Conservation (phyloP, 2,797 vertebrate genomes). For the Acanthis flammea region DNA sequence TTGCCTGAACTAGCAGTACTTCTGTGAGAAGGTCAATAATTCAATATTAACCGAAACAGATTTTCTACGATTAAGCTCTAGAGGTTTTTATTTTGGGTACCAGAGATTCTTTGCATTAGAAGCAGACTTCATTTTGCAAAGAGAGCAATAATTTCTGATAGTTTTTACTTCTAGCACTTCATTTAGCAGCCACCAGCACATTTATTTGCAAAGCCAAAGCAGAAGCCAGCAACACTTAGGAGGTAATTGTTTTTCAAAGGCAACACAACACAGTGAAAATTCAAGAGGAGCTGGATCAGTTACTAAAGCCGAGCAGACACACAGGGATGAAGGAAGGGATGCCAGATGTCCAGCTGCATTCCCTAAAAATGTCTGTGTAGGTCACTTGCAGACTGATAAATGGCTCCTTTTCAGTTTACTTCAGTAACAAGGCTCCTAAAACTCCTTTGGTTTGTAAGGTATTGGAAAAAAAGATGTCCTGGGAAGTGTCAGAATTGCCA, state of each 20-base stretch:
- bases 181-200: neutral
- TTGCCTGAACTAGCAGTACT: neutral
- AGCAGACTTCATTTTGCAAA: neutral
- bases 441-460: neutral
- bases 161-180: constrained; percentile 1
- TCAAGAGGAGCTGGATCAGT: neutral
- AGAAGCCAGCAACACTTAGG: neutral
- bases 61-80: neutral
- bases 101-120: neutral
- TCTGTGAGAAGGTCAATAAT: neutral
- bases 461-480: neutral
- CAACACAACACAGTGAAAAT: neutral
- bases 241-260: neutral
- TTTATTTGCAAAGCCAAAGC: neutral
- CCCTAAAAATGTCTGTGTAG: too few relatives aligned
- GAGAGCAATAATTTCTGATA: neutral
- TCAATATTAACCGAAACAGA: neutral
- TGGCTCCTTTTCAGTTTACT: neutral
- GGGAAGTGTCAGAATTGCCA: rapidly evolving
- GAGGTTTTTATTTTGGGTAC: neutral
- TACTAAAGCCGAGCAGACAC: neutral
- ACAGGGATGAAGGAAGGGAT: rapidly evolving
- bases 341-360: neutral
- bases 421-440: neutral
- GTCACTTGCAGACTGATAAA: neutral